Evolutionary conservation across 2,797 vertebrate species (phyloP).

Genomic region (Pipistrellus pipistrellus): DNA sequence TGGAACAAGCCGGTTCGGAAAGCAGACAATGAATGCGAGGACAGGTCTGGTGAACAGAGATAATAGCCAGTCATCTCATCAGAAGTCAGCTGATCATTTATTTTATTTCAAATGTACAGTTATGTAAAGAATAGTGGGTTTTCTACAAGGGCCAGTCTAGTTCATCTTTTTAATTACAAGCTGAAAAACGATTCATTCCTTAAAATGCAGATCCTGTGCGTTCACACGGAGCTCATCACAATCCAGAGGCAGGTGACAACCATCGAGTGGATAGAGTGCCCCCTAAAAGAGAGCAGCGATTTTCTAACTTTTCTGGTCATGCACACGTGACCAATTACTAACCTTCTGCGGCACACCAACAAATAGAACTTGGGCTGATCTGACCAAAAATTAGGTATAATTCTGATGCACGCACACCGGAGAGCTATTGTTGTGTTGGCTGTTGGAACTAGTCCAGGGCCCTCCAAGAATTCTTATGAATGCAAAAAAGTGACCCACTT

Average conservation of each 20-base stretch:
- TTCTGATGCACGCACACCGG: no score
- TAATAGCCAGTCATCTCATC: not conserved
- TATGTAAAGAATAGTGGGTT: not conserved
- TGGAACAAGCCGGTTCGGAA: not conserved
- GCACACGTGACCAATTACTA: not conserved
- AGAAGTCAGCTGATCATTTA: slow-evolving; percentile 9
- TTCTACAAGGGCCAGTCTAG: not conserved
- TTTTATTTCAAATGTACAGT: not conserved
- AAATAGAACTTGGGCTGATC: not conserved
- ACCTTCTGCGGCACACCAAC: not conserved
- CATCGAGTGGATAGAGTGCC: not conserved
- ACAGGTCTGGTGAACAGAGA: not conserved
- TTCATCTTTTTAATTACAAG: slow-evolving; percentile 24
- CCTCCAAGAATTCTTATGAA: not conserved
- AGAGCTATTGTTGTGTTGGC: not conserved
- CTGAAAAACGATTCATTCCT: not conserved
- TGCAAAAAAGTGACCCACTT: slow-evolving; percentile 34
- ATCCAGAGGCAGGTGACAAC: not conserved
- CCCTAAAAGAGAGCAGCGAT: not conserved
- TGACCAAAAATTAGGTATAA: not conserved
- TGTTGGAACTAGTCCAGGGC: not conserved
- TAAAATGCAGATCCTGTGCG: not conserved
- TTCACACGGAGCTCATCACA: not conserved
- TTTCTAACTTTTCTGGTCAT: not conserved
- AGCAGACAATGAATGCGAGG: not conserved